Conservation (phyloP, 2,888 invertebrate species). For the Dastarcus helophoroides region DNA sequence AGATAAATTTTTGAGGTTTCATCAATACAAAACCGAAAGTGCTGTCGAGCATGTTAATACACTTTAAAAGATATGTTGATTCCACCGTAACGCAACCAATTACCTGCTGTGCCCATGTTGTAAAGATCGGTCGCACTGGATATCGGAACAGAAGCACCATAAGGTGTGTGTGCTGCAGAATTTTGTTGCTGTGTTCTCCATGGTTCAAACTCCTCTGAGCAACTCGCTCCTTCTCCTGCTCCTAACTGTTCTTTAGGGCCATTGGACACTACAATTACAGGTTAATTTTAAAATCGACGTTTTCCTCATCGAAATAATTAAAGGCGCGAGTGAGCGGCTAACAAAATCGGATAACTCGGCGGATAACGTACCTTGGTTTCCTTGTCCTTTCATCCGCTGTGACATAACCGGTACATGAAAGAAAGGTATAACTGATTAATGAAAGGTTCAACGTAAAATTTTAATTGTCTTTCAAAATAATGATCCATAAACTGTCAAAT, state of each 20-base stretch:
- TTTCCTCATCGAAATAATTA: too few relatives aligned
- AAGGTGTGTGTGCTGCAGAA: slow-evolving; percentile 39
- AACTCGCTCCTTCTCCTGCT: slow-evolving; percentile 48
- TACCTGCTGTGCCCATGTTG: slow-evolving; percentile 49
- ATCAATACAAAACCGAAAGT: too few relatives aligned
- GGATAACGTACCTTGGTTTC: slow-evolving; percentile 46
- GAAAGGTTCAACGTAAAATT: slow-evolving; percentile 22
- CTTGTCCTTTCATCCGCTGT: slow-evolving; percentile 79
- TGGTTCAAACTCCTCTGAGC: slow-evolving; percentile 57
- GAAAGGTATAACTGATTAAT: slow-evolving; percentile 37
- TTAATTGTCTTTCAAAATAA: slow-evolving; percentile 20
- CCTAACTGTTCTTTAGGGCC: slow-evolving; percentile 70
- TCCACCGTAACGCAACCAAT: background rate
- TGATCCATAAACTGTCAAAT: slow-evolving; percentile 31
- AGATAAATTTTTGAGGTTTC: slow-evolving; percentile 3
- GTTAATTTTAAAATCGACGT: too few relatives aligned
- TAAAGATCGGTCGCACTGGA: slow-evolving; percentile 61
- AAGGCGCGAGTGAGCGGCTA: too few relatives aligned
- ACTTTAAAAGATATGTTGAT: too few relatives aligned
- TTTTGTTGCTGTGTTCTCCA: slow-evolving; percentile 62
- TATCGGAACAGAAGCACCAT: slow-evolving; percentile 44
- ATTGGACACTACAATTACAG: slow-evolving; percentile 54
- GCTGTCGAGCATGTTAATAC: too few relatives aligned
- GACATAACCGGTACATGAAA: slow-evolving; percentile 44
- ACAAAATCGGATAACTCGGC: too few relatives aligned